A percentile compares a stretch with the other conserved stretches of the same genome.
Evolutionary conservation across 2,113 vertebrate genomes (phyloP).

Genomic region (Emydura subglobosa): DNA sequence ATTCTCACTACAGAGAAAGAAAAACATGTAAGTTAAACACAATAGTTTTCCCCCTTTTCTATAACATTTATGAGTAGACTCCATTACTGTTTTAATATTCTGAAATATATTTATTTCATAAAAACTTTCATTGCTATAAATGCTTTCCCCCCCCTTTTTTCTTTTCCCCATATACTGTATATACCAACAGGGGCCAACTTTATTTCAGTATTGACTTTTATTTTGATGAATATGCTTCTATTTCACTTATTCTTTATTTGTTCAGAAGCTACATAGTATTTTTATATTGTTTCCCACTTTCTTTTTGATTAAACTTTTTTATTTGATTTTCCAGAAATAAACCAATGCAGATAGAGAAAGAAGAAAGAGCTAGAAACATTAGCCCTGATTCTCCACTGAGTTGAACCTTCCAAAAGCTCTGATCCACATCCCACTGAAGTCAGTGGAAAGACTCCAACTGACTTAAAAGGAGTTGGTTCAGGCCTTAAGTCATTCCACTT

Average conservation of each 20-base stretch:
- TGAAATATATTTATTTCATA: conserved; percentile 64
- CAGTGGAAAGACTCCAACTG: not conserved
- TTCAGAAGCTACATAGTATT: conserved; percentile 74
- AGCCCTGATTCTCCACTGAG: conserved; percentile 53
- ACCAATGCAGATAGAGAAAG: conserved; percentile 49
- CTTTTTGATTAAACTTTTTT: conserved; percentile 80
- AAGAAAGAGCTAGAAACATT: conserved; percentile 57
- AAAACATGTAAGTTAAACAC: conserved; percentile 47
- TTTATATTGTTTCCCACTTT: conserved; percentile 75
- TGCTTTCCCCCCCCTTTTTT: conserved; percentile 35
- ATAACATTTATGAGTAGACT: conserved; percentile 36
- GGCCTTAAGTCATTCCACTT: not conserved
- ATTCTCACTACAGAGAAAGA: not conserved
- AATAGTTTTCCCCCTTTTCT: not conserved
- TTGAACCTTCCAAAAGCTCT: conserved; percentile 41
- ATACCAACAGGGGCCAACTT: conserved; percentile 72
- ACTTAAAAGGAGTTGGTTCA: not conserved
- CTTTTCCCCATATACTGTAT: conserved; percentile 56
- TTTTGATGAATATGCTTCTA: conserved; percentile 78
- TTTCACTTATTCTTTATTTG: conserved; percentile 79
- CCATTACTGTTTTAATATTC: conserved; percentile 69
- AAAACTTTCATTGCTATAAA: conserved; percentile 50
- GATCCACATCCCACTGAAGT: conserved; percentile 54
- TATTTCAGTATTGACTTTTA: conserved; percentile 76
- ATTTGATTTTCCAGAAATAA: conserved; percentile 82